A percentile compares a stretch with the other conserved stretches of the same genome.
phyloP scores from a whole-genome alignment of 2,888 invertebrate species.

The Agrotis exclamationis region DNA sequence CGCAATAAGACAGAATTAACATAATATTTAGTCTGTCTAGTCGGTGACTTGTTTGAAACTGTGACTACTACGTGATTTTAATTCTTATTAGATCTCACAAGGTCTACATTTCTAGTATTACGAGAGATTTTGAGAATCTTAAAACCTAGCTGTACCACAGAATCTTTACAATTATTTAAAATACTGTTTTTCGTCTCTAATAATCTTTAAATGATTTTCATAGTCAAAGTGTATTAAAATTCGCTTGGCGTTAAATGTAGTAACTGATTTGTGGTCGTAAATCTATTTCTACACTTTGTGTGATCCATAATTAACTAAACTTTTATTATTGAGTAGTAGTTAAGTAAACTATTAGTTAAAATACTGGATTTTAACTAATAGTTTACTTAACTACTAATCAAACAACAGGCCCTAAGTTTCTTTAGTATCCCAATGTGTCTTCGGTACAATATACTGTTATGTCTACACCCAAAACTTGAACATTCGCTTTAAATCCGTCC shows the following conservation, averaged over 20 bases:
- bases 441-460: background rate
- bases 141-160: background rate
- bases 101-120: constrained; percentile 4
- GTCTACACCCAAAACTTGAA: background rate
- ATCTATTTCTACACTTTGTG: no score
- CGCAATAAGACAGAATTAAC: constrained; percentile 48
- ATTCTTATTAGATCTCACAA: constrained; percentile 33
- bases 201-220: no score
- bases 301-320: no score
- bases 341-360: no score
- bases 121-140: background rate
- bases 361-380: no score
- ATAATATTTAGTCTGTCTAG: constrained; percentile 60
- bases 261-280: no score
- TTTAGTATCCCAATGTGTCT: background rate
- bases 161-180: no score
- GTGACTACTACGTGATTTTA: constrained; percentile 48
- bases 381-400: no score
- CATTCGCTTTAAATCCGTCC: constrained; percentile 6
- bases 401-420: background rate
- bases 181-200: no score
- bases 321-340: no score
- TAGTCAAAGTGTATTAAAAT: no score
- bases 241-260: no score
- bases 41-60: constrained; percentile 33